A percentile compares a stretch with the other conserved stretches of the same genome.
These are phyloP conservation scores for Morpho helenor DNA, from an alignment of 2,888 invertebrate species.

Conservation along the genomic window DNA sequence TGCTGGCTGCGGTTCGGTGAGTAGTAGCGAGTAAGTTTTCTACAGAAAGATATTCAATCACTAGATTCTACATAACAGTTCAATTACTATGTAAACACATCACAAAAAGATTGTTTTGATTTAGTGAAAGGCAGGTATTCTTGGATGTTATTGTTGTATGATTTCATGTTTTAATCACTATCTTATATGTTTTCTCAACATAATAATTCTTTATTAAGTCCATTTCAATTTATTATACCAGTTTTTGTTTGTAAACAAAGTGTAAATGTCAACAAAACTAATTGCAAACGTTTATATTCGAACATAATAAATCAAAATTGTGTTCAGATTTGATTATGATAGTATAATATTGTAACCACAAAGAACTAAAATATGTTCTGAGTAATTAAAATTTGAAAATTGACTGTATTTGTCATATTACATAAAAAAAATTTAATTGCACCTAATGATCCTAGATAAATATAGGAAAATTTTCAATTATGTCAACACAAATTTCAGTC, in stretches of 20 bases:
- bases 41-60: constrained; percentile 54
- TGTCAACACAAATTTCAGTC: too few species aligned
- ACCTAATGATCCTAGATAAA: too few species aligned
- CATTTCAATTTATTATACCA: constrained; percentile 1
- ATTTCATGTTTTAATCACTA: constrained; percentile 27
- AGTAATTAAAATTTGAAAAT: too few species aligned
- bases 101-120: constrained; percentile 23
- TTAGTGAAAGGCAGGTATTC: constrained; percentile 24
- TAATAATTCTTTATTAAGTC: neutral
- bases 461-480: too few species aligned
- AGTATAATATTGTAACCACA: too few species aligned
- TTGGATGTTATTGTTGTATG: constrained; percentile 22
- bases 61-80: constrained; percentile 2
- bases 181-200: constrained; percentile 1
- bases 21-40: constrained; percentile 67
- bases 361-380: too few species aligned
- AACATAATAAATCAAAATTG: too few species aligned
- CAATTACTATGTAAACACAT: constrained; percentile 3
- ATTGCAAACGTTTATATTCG: neutral
- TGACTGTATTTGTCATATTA: too few species aligned
- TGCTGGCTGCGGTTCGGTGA: constrained; percentile 67
- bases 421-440: too few species aligned
- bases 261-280: neutral
- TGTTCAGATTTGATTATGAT: too few species aligned
- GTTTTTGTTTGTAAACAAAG: constrained; percentile 9